phyloP scores from a whole-genome alignment of 1,140 invertebrate species.

The Hyles euphorbiae region DNA sequence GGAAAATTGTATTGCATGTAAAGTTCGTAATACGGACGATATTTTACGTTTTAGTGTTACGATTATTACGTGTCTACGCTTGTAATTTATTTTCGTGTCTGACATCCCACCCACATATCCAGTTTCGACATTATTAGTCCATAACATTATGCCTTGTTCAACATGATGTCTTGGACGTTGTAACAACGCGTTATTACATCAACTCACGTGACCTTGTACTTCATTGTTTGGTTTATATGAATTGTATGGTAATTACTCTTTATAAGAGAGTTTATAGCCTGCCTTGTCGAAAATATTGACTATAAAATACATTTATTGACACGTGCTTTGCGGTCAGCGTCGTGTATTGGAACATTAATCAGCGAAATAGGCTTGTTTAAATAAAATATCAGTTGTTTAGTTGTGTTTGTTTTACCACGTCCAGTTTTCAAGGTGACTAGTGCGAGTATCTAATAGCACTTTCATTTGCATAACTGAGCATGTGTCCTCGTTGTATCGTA shows the following conservation, averaged over 20 bases:
- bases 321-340: too few relatives aligned
- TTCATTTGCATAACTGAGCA: conserved; percentile 1
- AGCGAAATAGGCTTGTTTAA: too few relatives aligned
- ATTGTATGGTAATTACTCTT: conserved; percentile 1
- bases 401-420: too few relatives aligned
- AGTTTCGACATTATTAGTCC: conserved; percentile 7
- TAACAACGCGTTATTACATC: conserved; percentile 1
- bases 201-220: conserved; percentile 9
- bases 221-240: conserved; percentile 9
- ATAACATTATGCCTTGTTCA: too few relatives aligned
- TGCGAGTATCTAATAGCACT: conserved; percentile 1
- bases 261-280: too few relatives aligned
- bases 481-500: conserved; percentile 15
- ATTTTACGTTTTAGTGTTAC: conserved; percentile 2
- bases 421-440: background rate
- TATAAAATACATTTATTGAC: too few relatives aligned
- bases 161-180: conserved; percentile 6
- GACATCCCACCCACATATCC: conserved; percentile 15
- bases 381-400: too few relatives aligned
- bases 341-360: too few relatives aligned
- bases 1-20: too few relatives aligned
- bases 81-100: conserved; percentile 4
- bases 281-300: too few relatives aligned
- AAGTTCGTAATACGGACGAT: background rate
- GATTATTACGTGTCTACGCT: background rate